These are phyloP conservation scores for Oryzias celebensis DNA, from an alignment of 2,113 vertebrate genomes.

Conservation along the genomic window DNA sequence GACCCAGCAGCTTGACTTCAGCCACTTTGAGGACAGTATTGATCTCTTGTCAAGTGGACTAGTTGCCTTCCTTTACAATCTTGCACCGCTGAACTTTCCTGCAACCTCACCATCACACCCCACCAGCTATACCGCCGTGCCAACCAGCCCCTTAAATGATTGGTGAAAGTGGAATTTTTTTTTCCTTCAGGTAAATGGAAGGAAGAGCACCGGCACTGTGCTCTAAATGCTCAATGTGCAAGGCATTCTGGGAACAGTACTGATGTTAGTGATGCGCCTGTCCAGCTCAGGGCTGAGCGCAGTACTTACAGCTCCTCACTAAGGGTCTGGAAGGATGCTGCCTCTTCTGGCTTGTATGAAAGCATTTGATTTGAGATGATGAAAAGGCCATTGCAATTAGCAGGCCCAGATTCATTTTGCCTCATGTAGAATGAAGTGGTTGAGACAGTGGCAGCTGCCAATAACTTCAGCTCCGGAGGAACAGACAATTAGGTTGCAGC, in stretches of 20 bases:
- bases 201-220: constrained; percentile 36
- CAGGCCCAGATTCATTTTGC: constrained; percentile 79
- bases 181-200: constrained; percentile 78
- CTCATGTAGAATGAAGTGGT: constrained; percentile 75
- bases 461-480: constrained; percentile 82
- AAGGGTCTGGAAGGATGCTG: constrained; percentile 79
- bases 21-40: constrained; percentile 93
- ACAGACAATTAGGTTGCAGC: constrained; percentile 83
- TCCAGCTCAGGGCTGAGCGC: constrained; percentile 32
- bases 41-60: constrained; percentile 98
- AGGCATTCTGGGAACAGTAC: constrained; percentile 31
- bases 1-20: constrained; percentile 94
- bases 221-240: constrained; percentile 65
- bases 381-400: constrained; percentile 96
- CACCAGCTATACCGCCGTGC: constrained; percentile 42
- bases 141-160: constrained; percentile 83
- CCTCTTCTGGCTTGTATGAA: constrained; percentile 76
- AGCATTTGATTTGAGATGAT: constrained; percentile 86
- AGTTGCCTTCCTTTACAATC: constrained; percentile 87
- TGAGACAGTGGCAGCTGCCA: constrained; percentile 87
- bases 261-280: constrained; percentile 38
- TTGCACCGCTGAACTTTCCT: constrained; percentile 82
- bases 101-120: constrained; percentile 43
- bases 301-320: constrained; percentile 70
- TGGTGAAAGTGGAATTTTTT: constrained; percentile 76